Evolutionary conservation across 2,797 vertebrate genomes (phyloP).

Genomic region (Molossus molossus): DNA sequence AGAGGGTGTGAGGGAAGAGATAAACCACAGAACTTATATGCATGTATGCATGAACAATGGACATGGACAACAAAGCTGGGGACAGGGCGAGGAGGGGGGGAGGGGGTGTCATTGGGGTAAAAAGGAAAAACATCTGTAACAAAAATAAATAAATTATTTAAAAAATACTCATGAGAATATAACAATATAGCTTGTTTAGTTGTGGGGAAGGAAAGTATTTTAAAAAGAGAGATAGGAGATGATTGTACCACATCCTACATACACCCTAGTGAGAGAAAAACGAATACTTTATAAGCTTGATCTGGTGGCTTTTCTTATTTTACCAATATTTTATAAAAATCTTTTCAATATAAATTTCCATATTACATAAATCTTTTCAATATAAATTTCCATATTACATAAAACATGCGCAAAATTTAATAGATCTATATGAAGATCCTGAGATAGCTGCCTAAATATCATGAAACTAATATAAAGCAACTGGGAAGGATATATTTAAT

Average conservation of each 20-base stretch:
- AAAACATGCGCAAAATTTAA: constrained; percentile 40
- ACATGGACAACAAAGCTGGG: no score
- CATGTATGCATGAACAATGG: no score
- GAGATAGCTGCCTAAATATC: constrained; percentile 24
- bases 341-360: not conserved
- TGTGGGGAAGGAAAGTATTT: not conserved
- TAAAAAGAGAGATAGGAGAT: not conserved
- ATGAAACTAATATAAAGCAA: constrained; percentile 32
- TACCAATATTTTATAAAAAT: not conserved
- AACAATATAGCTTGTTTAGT: not conserved
- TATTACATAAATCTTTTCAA: not conserved
- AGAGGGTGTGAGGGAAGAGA: no score
- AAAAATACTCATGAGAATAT: not conserved
- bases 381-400: not conserved
- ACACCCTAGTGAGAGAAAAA: not conserved
- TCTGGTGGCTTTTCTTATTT: not conserved
- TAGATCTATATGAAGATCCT: constrained; percentile 12
- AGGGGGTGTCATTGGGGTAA: no score
- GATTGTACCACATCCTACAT: not conserved
- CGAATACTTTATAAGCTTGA: not conserved
- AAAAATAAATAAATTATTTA: no score
- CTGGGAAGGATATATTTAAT: not conserved
- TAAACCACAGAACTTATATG: no score
- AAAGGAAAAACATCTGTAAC: no score
- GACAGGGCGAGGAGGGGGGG: no score